A percentile compares a stretch with the other conserved stretches of the same genome.
These are phyloP conservation scores for Rhinogobius similis DNA, from an alignment of 2,113 vertebrate species.

Conservation along the genomic window DNA sequence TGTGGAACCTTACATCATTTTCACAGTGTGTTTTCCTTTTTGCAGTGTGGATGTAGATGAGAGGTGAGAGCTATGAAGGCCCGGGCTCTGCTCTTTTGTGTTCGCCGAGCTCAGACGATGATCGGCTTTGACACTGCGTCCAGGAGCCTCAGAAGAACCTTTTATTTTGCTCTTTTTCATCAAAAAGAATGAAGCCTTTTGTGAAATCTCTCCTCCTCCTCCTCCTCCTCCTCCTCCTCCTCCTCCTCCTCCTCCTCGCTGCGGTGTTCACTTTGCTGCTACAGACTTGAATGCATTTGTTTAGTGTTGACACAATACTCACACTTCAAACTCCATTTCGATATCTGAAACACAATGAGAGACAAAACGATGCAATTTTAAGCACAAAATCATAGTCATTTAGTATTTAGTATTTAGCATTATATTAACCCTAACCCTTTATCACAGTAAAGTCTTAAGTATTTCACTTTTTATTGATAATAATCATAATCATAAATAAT, in stretches of 20 bases:
- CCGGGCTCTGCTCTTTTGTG: conserved; percentile 85
- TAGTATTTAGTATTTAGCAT: too few species aligned
- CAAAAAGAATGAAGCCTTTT: conserved; percentile 57
- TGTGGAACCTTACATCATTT: too few species aligned
- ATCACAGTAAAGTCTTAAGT: too few species aligned
- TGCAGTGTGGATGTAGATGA: conserved; percentile 88
- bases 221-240: conserved; percentile 40
- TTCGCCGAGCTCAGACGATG: conserved; percentile 81
- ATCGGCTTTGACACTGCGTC: conserved; percentile 97
- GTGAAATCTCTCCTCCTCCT: conserved; percentile 55
- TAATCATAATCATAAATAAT: too few species aligned
- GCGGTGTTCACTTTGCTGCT: conserved; percentile 47
- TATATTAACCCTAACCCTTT: too few species aligned
- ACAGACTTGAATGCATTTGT: background rate
- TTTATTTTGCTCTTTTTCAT: conserved; percentile 71
- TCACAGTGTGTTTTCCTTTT: background rate
- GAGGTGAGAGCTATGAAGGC: conserved; percentile 97
- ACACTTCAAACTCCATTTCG: too few species aligned
- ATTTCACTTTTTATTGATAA: too few species aligned
- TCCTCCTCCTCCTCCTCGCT: conserved; percentile 33
- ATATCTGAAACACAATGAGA: too few species aligned
- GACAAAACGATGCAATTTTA: too few species aligned
- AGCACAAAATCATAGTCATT: too few species aligned
- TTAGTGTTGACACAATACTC: background rate
- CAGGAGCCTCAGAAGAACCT: conserved; percentile 81